Conservation (phyloP, 2,797 vertebrate genomes). For the Poecilia picta region DNA sequence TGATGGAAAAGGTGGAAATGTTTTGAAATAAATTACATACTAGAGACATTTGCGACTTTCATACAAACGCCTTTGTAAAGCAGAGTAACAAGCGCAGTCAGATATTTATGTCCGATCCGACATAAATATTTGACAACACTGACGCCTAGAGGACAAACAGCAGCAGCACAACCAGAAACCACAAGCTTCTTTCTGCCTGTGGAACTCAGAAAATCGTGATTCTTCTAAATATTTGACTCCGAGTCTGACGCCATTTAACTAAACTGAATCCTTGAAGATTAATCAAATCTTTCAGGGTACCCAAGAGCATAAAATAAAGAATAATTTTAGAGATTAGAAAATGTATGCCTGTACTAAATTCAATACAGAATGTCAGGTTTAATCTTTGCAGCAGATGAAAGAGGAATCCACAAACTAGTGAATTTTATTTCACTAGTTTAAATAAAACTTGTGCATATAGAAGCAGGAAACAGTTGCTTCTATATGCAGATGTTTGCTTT, state of each 20-base stretch:
- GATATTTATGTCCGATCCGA: background rate
- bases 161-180: constrained; percentile 9
- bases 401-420: background rate
- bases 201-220: background rate
- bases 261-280: background rate
- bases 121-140: constrained; percentile 13
- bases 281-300: background rate
- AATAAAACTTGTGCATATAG: no score
- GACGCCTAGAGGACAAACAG: constrained; percentile 53
- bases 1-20: background rate
- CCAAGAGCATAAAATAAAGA: background rate
- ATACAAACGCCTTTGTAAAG: background rate
- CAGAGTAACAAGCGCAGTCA: background rate
- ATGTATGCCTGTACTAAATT: background rate
- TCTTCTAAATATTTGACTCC: background rate
- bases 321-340: background rate
- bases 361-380: background rate
- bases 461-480: no score
- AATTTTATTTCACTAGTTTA: no score
- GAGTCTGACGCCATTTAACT: background rate
- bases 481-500: no score
- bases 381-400: background rate
- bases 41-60: background rate
- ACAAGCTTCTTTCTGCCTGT: background rate
- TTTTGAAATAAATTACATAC: background rate